Evolutionary conservation across 2,797 vertebrate species (phyloP).

Genomic region (Betta splendens): DNA sequence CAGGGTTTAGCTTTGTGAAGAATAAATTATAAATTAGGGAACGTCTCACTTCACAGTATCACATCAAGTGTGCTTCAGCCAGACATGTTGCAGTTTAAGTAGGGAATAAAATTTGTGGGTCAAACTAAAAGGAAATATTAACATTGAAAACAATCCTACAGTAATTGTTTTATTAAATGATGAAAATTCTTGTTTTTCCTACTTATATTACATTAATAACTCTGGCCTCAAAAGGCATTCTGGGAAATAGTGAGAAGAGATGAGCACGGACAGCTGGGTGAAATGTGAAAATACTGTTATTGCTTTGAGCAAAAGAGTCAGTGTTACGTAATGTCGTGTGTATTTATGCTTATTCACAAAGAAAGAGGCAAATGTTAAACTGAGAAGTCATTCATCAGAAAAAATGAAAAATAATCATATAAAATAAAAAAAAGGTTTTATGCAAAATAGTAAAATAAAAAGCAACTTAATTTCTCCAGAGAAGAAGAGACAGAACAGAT

Average conservation of each 20-base stretch:
- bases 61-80: neutral
- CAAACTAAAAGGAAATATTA: neutral
- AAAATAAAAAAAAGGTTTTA: too few species aligned
- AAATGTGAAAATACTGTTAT: neutral
- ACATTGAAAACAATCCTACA: too few species aligned
- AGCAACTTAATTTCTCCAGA: too few species aligned
- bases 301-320: neutral
- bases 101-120: neutral
- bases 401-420: too few species aligned
- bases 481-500: too few species aligned
- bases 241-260: neutral
- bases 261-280: neutral
- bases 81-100: conserved; percentile 7
- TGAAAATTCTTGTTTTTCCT: too few species aligned
- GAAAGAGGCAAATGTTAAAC: neutral
- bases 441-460: too few species aligned
- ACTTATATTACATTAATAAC: too few species aligned
- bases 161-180: too few species aligned
- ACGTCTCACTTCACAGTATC: conserved; percentile 11
- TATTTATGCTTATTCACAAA: neutral
- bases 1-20: too few species aligned
- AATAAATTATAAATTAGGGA: conserved; percentile 36
- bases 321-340: neutral
- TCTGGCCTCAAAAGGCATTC: neutral
- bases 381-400: neutral